These are phyloP conservation scores for Dipodomys merriami DNA, from an alignment of 2,113 vertebrate genomes.

Conservation along the genomic window DNA sequence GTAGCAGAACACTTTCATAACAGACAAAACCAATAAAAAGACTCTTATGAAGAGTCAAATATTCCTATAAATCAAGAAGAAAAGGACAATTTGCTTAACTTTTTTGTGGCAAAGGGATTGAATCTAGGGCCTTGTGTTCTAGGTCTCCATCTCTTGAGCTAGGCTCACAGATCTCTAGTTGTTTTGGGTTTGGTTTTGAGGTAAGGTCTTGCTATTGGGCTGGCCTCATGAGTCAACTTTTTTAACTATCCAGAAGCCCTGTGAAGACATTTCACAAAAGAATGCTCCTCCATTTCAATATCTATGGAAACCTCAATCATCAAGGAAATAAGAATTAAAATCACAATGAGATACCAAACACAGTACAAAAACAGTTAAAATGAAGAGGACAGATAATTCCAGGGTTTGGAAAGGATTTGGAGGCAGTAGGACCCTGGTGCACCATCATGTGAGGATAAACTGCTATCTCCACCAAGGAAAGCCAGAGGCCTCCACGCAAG, in stretches of 20 bases:
- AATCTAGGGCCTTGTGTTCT: too few relatives aligned
- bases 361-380: not conserved
- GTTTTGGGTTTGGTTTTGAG: too few relatives aligned
- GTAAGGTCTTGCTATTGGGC: too few relatives aligned
- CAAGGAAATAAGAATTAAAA: constrained; percentile 18
- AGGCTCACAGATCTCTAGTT: too few relatives aligned
- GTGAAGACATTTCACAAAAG: not conserved
- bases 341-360: not conserved
- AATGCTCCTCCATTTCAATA: not conserved
- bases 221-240: not conserved
- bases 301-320: not conserved
- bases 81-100: not conserved
- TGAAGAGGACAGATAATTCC: not conserved
- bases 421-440: not conserved
- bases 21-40: not conserved
- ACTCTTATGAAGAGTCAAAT: not conserved
- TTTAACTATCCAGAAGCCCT: not conserved
- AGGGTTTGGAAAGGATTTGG: not conserved
- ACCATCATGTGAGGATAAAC: not conserved
- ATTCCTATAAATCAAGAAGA: not conserved
- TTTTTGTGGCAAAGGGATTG: too few relatives aligned
- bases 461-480: not conserved
- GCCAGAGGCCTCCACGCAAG: not conserved
- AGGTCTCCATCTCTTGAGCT: too few relatives aligned
- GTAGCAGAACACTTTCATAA: not conserved